Evolutionary conservation across 2,113 vertebrate species (phyloP).

Genomic region (Eonycteris spelaea): DNA sequence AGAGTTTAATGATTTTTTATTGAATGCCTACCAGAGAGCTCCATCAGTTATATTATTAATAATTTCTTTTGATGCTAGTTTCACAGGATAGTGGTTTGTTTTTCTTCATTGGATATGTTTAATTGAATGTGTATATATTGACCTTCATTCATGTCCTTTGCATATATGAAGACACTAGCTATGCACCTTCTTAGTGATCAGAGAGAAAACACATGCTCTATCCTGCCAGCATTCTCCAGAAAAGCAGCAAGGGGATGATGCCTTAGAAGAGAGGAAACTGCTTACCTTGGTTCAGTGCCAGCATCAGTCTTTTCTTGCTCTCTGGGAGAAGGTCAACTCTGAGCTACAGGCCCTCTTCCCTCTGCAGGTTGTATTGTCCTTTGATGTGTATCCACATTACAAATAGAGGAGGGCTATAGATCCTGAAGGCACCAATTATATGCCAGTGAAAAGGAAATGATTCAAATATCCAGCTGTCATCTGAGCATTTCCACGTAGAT

Average conservation of each 20-base stretch:
- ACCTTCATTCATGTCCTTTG: not conserved
- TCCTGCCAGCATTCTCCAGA: not conserved
- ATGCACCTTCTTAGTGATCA: not conserved
- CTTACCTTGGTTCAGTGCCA: not conserved
- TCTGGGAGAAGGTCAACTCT: too few species aligned
- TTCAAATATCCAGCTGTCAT: not conserved
- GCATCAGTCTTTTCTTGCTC: not conserved
- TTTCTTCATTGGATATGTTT: conserved; percentile 11
- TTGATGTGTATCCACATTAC: not conserved
- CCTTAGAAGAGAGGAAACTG: not conserved
- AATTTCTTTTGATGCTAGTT: not conserved
- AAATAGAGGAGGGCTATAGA: not conserved
- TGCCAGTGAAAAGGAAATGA: not conserved
- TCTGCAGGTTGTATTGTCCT: not conserved
- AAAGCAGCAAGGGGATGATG: not conserved
- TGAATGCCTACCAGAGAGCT: not conserved
- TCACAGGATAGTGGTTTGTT: not conserved
- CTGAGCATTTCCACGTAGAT: not conserved
- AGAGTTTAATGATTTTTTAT: conserved; percentile 17
- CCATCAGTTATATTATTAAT: not conserved
- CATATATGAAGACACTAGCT: not conserved
- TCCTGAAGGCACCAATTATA: not conserved
- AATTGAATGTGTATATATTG: not conserved
- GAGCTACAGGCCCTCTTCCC: not conserved
- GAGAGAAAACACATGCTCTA: not conserved